Conservation (phyloP, 2,888 invertebrate genomes). For the Platynereis dumerilii region DNA sequence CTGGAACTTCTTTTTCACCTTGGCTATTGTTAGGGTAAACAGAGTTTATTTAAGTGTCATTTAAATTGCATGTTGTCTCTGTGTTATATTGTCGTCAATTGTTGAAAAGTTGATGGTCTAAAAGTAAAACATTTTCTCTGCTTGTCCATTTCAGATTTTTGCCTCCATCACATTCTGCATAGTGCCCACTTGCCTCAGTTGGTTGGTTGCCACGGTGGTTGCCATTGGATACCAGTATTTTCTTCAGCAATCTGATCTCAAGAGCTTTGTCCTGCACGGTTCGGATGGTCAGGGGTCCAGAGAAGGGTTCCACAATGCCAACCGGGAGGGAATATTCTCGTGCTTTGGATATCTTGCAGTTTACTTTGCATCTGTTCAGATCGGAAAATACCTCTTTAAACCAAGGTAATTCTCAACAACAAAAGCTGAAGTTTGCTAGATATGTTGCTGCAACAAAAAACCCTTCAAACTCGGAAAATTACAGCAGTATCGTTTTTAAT, state of each 20-base stretch:
- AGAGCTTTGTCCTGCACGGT: slow-evolving; percentile 72
- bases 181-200: slow-evolving; percentile 67
- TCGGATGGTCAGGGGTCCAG: slow-evolving; percentile 47
- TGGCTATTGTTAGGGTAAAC: slow-evolving; percentile 80
- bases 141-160: slow-evolving; percentile 64
- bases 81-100: no score
- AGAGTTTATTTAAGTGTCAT: no score
- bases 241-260: slow-evolving; percentile 70
- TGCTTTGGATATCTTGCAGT: slow-evolving; percentile 83
- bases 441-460: no score
- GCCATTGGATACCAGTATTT: slow-evolving; percentile 73
- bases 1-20: slow-evolving; percentile 97
- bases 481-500: no score
- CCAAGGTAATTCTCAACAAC: no score
- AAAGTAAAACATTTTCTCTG: no score
- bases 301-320: slow-evolving; percentile 75
- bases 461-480: no score
- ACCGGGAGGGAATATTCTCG: slow-evolving; percentile 90
- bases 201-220: slow-evolving; percentile 69
- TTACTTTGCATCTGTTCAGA: slow-evolving; percentile 74
- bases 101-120: no score
- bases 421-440: no score
- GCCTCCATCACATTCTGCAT: slow-evolving; percentile 71
- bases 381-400: slow-evolving; percentile 50
- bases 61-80: no score